These are phyloP conservation scores for Diglossa brunneiventris DNA, from an alignment of 2,113 vertebrate species.

Conservation along the genomic window DNA sequence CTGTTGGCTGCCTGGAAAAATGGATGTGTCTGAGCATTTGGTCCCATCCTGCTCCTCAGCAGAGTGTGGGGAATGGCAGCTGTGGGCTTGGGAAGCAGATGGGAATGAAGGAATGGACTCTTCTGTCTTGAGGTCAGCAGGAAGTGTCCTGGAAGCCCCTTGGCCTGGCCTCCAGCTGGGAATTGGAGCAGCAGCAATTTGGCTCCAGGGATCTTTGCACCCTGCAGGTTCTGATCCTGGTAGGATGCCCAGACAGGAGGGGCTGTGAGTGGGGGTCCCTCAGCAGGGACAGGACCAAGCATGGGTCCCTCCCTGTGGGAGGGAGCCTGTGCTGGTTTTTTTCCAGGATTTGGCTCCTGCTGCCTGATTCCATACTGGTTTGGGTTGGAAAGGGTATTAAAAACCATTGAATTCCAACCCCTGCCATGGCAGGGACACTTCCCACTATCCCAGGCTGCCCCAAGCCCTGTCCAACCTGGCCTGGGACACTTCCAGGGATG, in stretches of 20 bases:
- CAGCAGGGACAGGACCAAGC: not conserved
- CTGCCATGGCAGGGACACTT: not conserved
- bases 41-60: not conserved
- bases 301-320: not conserved
- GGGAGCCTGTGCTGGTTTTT: not conserved
- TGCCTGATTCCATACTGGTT: not conserved
- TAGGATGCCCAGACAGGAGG: not conserved
- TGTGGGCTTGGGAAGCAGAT: fast-evolving
- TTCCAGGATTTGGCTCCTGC: not conserved
- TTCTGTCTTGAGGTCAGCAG: not conserved
- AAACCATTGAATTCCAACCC: not conserved
- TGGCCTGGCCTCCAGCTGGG: not conserved
- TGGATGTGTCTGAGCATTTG: fast-evolving
- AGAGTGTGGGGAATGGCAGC: not conserved
- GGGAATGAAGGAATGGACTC: not conserved
- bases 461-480: fast-evolving
- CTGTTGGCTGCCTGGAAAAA: not conserved
- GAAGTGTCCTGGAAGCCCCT: not conserved
- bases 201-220: not conserved
- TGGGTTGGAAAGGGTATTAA: not conserved
- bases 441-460: not conserved
- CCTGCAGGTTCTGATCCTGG: not conserved
- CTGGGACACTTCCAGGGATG: not conserved
- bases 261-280: not conserved
- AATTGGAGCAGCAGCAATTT: not conserved